These are phyloP conservation scores for Bubo blakistoni DNA, from an alignment of 2,113 vertebrate species.

Conservation along the genomic window DNA sequence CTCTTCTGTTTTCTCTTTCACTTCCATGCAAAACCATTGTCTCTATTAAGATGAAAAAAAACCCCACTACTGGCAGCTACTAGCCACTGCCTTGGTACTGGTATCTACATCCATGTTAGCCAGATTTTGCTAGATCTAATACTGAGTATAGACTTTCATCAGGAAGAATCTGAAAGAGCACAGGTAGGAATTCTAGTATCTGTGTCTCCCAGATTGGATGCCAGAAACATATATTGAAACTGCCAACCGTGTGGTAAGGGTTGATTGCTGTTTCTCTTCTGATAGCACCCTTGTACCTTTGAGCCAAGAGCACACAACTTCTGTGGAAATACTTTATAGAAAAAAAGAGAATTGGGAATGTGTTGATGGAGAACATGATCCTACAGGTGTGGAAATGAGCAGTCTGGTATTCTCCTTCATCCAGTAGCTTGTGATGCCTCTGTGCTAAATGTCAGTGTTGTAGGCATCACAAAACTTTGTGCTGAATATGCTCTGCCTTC, in stretches of 20 bases:
- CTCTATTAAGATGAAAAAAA: background rate
- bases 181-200: background rate
- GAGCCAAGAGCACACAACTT: background rate
- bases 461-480: background rate
- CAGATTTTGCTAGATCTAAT: background rate
- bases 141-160: accelerated
- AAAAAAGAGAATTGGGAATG: background rate
- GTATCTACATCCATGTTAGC: background rate
- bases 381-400: background rate
- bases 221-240: background rate
- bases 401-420: background rate
- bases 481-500: background rate
- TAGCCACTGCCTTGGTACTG: background rate
- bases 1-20: background rate
- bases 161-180: background rate
- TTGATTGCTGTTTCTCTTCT: background rate
- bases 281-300: background rate
- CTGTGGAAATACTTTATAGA: background rate
- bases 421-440: background rate
- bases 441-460: background rate
- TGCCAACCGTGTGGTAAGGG: background rate
- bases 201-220: background rate
- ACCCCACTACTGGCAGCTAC: background rate
- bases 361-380: background rate
- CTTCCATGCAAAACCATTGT: background rate